phyloP scores from a whole-genome alignment of 2,113 vertebrate genomes.

The Neopipo cinnamomea region DNA sequence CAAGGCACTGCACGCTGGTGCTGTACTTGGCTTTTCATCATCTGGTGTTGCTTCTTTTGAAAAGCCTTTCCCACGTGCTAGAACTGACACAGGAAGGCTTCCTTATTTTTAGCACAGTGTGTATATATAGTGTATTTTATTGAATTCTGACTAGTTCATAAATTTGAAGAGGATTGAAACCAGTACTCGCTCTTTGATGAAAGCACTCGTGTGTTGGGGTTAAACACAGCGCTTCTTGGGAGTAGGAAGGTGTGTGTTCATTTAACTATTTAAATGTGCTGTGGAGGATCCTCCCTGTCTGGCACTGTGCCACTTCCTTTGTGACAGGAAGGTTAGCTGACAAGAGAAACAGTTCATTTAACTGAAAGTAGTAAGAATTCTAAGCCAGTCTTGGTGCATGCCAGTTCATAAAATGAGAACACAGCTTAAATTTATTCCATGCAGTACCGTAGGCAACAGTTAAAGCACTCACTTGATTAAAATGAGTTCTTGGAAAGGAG shows the following conservation, averaged over 20 bases:
- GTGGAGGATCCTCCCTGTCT: background rate
- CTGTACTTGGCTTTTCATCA: background rate
- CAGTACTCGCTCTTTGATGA: background rate
- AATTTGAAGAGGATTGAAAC: background rate
- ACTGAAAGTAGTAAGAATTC: background rate
- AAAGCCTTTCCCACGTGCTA: background rate
- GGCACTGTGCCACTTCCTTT: background rate
- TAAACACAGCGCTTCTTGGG: background rate
- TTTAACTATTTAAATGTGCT: background rate
- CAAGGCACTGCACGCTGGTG: background rate
- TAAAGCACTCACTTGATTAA: conserved; percentile 21
- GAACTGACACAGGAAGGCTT: background rate
- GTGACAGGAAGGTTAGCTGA: background rate
- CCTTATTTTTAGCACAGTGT: background rate
- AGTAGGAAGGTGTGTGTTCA: background rate
- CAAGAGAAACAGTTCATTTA: background rate
- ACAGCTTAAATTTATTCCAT: conserved; percentile 27
- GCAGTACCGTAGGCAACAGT: background rate
- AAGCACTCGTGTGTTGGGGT: background rate
- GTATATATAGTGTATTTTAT: background rate
- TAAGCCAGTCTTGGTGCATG: background rate
- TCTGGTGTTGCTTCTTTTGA: background rate
- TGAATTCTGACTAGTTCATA: background rate
- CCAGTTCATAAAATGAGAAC: background rate
- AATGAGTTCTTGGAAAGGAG: conserved; percentile 29